Evolutionary conservation across 2,113 vertebrate genomes (phyloP), one percentile per base, ranked within the genome.

Genomic region (Chascanopsetta lugubris): DNA sequence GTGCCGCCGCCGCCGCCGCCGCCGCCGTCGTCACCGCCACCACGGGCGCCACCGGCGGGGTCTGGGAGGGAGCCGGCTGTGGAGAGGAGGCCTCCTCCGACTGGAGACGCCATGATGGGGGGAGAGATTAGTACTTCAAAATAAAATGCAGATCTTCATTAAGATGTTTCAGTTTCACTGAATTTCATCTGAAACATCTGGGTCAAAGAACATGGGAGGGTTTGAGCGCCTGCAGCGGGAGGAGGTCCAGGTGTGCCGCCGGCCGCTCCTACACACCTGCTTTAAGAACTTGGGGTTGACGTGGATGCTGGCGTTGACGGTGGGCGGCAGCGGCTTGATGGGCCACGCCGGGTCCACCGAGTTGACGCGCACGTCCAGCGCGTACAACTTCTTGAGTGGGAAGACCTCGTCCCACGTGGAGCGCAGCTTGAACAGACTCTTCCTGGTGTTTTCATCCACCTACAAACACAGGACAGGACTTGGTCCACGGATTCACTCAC

Each of bases 361-460:
- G 91, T 98, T 97, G 86, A 99, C 97, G 89, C 94, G 92, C 43
- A 96, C 94, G 79, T 99, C 97, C 83, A 99, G 92, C 43, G 95
- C 94, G 85, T 96, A 99, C 15, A 99, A 92, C 84, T 96, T 99
- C 94, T 97, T 98, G 84, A 95, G 93, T 21, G 96, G 95, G 77
- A 99, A 99, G 88, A 99, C 96, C 8, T 98, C 96, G 82, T 99
- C 97, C 97, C 97, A 99, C 26, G 97, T 99, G 11, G 97, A 97
- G 43, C 97, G 95, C 77, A 99, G 93, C 84, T 99, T 99, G 95
- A 96, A 99, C 88, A 99, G 95, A 93, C 95, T 97, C 94, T 99
- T 99, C 84, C 96, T 95, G 85, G 94, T 99, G 94, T 94, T 98
- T 89, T 99, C 97, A 88, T 99, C 97, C 94, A 99, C 97, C 97